Conservation (phyloP, 2,113 vertebrate genomes). For the Brienomyrus brachyistius region DNA sequence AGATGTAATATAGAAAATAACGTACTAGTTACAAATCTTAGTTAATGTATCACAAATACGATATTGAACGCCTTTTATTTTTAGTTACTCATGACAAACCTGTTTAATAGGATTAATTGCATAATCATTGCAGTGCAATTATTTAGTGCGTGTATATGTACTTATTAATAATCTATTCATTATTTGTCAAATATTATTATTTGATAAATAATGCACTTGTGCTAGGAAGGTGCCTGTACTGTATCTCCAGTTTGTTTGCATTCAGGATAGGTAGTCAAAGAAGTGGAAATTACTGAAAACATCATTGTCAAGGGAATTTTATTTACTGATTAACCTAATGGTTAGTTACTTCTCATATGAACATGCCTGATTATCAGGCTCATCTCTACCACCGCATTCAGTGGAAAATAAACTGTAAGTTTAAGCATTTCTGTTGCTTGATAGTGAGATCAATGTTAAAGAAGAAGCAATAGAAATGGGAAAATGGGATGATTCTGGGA, state of each 20-base stretch:
- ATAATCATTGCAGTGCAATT: not conserved
- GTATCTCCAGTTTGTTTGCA: not conserved
- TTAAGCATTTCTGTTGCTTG: not conserved
- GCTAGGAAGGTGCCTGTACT: not conserved
- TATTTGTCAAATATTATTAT: not conserved
- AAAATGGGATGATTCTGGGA: not conserved
- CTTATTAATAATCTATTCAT: not conserved
- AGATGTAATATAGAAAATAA: not conserved
- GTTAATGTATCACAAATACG: not conserved
- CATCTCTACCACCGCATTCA: not conserved
- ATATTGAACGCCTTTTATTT: not conserved
- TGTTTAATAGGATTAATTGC: not conserved
- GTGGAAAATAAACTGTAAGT: not conserved
- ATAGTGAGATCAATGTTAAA: not conserved
- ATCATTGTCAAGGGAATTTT: not conserved
- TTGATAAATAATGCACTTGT: not conserved
- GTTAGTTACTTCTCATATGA: not conserved
- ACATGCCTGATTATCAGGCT: conserved; percentile 2
- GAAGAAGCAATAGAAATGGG: not conserved
- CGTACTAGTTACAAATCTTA: not conserved
- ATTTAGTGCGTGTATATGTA: not conserved
- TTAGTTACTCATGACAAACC: not conserved
- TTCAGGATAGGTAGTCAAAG: not conserved
- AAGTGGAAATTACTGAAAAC: conserved; percentile 15
- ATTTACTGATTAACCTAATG: conserved; percentile 14